These are phyloP conservation scores for Phymanthus crucifer DNA, from an alignment of 92 coral and sea anemone genomes.

Conservation along the genomic window DNA sequence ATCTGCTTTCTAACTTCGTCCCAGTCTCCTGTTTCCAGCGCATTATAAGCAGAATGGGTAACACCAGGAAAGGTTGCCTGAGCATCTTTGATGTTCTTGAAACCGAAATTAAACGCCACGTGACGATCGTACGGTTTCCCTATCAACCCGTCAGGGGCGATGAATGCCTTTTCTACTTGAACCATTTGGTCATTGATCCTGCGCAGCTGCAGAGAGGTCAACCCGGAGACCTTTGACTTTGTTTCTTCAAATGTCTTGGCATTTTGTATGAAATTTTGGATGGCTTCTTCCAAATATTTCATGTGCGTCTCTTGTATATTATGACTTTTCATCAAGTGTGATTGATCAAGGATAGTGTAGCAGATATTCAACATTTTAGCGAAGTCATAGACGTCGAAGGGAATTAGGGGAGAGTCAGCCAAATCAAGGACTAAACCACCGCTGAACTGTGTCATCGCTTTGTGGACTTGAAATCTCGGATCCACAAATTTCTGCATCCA, in stretches of 20 bases:
- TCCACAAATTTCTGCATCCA: constrained; percentile 85
- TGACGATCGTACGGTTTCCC: constrained; percentile 78
- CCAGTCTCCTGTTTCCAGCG: constrained; percentile 79
- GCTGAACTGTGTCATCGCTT: constrained; percentile 77
- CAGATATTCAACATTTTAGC: constrained; percentile 64
- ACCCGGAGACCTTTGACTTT: constrained; percentile 24
- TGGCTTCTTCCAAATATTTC: constrained; percentile 58
- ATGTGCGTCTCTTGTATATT: constrained; percentile 47
- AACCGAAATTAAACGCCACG: constrained; percentile 84
- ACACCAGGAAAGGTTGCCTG: constrained; percentile 88
- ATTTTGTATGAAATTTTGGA: constrained; percentile 49
- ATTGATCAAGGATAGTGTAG: constrained; percentile 46
- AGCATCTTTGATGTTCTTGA: constrained; percentile 45
- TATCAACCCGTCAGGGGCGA: constrained; percentile 78
- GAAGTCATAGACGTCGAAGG: constrained; percentile 64
- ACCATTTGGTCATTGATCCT: constrained; percentile 82
- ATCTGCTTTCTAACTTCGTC: constrained; percentile 64
- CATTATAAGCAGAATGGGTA: constrained; percentile 62
- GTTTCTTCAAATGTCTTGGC: constrained; percentile 56
- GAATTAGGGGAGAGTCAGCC: constrained; percentile 75
- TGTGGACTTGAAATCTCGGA: constrained; percentile 74
- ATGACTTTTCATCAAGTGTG: constrained; percentile 42
- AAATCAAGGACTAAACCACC: constrained; percentile 77
- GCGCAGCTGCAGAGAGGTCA: constrained; percentile 57
- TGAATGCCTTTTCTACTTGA: constrained; percentile 83